These are phyloP conservation scores for Metridium senile DNA, from an alignment of 92 coral and sea anemone species.

Conservation along the genomic window DNA sequence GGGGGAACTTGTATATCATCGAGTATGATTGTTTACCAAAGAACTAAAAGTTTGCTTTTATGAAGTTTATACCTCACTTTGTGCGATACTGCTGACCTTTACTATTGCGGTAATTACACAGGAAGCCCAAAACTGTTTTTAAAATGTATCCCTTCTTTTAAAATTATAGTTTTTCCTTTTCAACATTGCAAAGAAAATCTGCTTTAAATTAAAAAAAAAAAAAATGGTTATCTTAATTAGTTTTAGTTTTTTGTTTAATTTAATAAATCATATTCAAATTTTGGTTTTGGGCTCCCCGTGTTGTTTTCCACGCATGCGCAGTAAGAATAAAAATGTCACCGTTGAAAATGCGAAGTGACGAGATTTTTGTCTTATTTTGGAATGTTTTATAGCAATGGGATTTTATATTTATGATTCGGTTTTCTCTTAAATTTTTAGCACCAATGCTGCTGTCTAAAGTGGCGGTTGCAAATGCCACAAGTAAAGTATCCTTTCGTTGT, in stretches of 20 bases:
- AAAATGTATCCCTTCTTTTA: too few relatives aligned
- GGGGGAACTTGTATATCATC: neutral
- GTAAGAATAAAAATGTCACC: neutral
- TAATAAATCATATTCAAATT: neutral
- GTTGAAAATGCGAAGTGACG: neutral
- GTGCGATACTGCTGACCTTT: neutral
- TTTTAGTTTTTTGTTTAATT: neutral
- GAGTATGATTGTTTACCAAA: neutral
- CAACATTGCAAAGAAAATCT: neutral
- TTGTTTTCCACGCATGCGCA: neutral
- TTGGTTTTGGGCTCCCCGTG: neutral
- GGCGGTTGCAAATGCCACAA: conserved; percentile 47
- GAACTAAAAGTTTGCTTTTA: neutral
- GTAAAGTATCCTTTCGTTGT: conserved; percentile 54
- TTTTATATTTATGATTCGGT: conserved; percentile 54
- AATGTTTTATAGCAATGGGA: conserved; percentile 54
- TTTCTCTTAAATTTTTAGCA: conserved; percentile 23
- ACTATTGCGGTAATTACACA: neutral
- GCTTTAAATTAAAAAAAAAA: neutral
- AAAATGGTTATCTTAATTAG: neutral
- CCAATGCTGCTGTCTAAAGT: conserved; percentile 49
- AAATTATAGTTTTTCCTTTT: neutral
- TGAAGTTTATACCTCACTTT: neutral
- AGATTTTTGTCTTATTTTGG: neutral
- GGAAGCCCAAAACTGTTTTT: conserved; percentile 9